Conservation (phyloP, 2,888 invertebrate genomes). For the Plagodis pulveraria region DNA sequence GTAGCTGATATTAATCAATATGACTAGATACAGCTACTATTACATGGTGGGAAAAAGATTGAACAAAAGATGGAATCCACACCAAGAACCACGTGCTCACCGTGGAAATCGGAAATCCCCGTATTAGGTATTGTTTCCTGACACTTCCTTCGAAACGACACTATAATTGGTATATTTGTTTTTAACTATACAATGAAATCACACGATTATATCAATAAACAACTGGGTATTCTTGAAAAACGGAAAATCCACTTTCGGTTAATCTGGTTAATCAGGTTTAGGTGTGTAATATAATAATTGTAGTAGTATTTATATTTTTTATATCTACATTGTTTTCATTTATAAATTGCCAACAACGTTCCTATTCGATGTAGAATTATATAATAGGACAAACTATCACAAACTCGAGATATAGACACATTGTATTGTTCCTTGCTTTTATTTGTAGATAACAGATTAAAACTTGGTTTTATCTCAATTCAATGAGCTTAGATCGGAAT, state of each 20-base stretch:
- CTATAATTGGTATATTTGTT: slow-evolving; percentile 34
- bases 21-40: slow-evolving; percentile 12
- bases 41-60: slow-evolving; percentile 67
- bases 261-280: slow-evolving; percentile 70
- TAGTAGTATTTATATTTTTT: slow-evolving; percentile 32
- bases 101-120: slow-evolving; percentile 81
- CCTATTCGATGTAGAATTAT: no score
- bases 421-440: slow-evolving; percentile 29
- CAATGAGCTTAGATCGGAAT: slow-evolving; percentile 77
- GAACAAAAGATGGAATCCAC: slow-evolving; percentile 62
- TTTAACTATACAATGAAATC: slow-evolving; percentile 65
- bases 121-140: slow-evolving; percentile 64
- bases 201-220: slow-evolving; percentile 55
- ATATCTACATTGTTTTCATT: slow-evolving; percentile 55
- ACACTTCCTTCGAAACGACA: slow-evolving; percentile 63
- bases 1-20: no score
- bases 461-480: slow-evolving; percentile 71
- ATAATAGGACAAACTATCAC: neutral
- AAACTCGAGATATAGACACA: slow-evolving; percentile 9
- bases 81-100: slow-evolving; percentile 42
- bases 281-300: slow-evolving; percentile 43
- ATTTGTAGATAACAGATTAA: slow-evolving; percentile 47
- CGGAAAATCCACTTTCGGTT: slow-evolving; percentile 66
- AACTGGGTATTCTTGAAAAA: slow-evolving; percentile 68
- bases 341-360: no score